A percentile compares a stretch with the other conserved stretches of the same genome.
Conservation (phyloP, 2,797 vertebrate genomes). For the Gastrophryne carolinensis region DNA sequence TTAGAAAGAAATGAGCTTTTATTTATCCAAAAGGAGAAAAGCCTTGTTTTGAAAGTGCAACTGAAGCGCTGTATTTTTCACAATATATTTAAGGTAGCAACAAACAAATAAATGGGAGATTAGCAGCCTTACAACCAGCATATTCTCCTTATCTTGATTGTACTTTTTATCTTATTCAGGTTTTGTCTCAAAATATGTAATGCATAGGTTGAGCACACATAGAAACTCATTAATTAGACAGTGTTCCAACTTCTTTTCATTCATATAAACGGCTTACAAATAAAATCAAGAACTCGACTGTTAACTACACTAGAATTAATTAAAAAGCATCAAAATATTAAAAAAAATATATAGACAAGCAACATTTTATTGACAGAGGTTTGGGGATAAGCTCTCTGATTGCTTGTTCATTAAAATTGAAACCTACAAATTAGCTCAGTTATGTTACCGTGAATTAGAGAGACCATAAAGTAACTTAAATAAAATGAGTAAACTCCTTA, state of each 20-base stretch:
- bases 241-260: slow-evolving; percentile 3
- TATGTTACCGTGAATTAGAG: no score
- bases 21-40: slow-evolving; percentile 80
- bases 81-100: slow-evolving; percentile 83
- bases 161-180: neutral
- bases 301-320: neutral
- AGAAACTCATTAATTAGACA: slow-evolving; percentile 19
- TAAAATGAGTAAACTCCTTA: no score
- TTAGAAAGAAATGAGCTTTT: slow-evolving; percentile 72
- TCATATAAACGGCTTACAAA: neutral
- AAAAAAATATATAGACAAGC: neutral
- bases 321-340: slow-evolving; percentile 1
- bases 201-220: neutral
- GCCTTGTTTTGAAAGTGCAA: slow-evolving; percentile 70
- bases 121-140: neutral
- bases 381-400: neutral
- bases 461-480: no score
- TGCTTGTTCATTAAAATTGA: no score
- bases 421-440: no score
- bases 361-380: neutral
- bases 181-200: slow-evolving; percentile 1
- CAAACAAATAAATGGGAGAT: slow-evolving; percentile 80
- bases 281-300: slow-evolving; percentile 2
- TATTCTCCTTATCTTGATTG: neutral
- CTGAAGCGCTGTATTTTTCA: slow-evolving; percentile 68